Base-by-base conservation (phyloP, 2,113 vertebrate species). In the Hippoglossus stenolepis region DNA sequence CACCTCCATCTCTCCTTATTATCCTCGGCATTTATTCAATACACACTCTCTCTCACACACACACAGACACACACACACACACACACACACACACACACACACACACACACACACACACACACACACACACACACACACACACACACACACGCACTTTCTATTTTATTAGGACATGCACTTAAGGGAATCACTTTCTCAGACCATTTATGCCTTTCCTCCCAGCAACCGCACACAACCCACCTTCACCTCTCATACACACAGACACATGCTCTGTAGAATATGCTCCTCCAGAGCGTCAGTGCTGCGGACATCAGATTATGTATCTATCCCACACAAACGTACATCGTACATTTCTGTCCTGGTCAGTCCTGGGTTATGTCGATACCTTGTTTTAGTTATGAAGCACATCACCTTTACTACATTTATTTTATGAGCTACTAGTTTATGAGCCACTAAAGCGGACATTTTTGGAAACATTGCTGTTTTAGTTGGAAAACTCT, bases 161-260 rank as follows among this genome's bases (percentile, higher is more conserved):
- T 69, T 84, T 84, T 82, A 84, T 82, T 57, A 31, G 67, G 65
- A 70, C 71, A 51, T 64, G 84, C 84, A 79, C 81, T 86, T 86
- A 84, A 70, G 78, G 61, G 61, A 84, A 84, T 84, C 72, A 84
- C 81, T 79, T 82, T 77, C 62, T 69, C 45, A 56, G 38, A 72
- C n/a, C 74, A 54, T 57, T 61, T 51, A 21, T 62, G 3, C 24
- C 13, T 10, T 65, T n/a, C 20, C 54, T 23, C 56, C 47, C 15
- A 54, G 58, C 15, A 20, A 47, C 12, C 5, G 14, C 13, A 31
- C 49, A 57, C 53, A 20, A 45, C 23, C 21, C 20, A 26, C 51
- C 23, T 28, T 53, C 62, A n/a, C 28, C 68, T 49, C 20, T 35
- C 15, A 18, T 17, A 51, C 15, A 53, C 62, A 68, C 5, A 15